Evolutionary conservation across 1,140 invertebrate species (phyloP), one percentile per base, ranked within the genome.

Genomic region (Rhysida immarginata): DNA sequence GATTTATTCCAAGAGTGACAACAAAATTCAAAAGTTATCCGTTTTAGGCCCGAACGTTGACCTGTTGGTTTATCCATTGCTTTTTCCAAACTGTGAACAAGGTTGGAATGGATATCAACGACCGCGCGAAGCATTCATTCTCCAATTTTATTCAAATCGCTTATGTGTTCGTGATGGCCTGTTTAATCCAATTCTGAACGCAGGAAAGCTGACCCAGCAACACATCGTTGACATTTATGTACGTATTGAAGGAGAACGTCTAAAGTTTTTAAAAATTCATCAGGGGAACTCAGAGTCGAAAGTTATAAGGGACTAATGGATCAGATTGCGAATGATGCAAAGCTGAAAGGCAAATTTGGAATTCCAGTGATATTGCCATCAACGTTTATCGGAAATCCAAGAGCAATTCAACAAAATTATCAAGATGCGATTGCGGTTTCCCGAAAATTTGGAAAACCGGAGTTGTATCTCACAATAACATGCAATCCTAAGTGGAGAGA

Each of bases 401-500:
- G n/a, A n/a, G n/a, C n/a, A n/a, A n/a, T n/a, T n/a, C n/a, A n/a
- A n/a, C n/a, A n/a, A n/a, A n/a, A n/a, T n/a, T n/a, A 41, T n/a
- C 11, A 41, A 11, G 11, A n/a, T 11, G 35, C 35, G n/a, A 41
- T n/a, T n/a, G 11, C 11, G 35, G 35, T 11, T 11, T 11, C 11
- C n/a, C 35, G 11, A 41, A 41, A 41, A 41, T 11, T 41, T 41
- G 35, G 35, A 41, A 41, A 41, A 41, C 11, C 35, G 35, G 11
- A 11, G n/a, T 41, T 59, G 11, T 60, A 61, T 29, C 2, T 57
- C 1, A 75, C 73, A 11, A 61, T 74, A 26, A 75, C 73, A 26
- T 69, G 61, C 59, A 79, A 72, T 69, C 71, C 62, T 60, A 70
- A 60, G 50, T 80, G 75, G 75, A 23, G 24, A 1, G 69, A 77